Conservation (phyloP, 2,888 invertebrate genomes). For the Hypomecis punctinalis region DNA sequence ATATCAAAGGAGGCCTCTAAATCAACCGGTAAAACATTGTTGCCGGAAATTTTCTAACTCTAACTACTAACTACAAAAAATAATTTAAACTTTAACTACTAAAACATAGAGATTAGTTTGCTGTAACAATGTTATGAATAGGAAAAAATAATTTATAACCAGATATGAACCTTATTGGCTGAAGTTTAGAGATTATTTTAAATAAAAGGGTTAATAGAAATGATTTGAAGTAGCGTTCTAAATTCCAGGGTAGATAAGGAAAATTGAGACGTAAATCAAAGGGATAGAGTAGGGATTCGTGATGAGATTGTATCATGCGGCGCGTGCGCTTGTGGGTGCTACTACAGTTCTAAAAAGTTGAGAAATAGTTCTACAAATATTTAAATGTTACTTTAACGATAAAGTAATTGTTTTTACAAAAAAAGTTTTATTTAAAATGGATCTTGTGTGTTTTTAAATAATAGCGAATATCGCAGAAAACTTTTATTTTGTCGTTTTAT, state of each 20-base stretch:
- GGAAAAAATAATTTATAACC: not conserved
- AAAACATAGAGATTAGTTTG: not conserved
- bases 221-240: slow-evolving; percentile 40
- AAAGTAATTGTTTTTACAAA: no score
- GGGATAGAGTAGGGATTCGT: slow-evolving; percentile 49
- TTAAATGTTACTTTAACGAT: no score
- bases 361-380: no score
- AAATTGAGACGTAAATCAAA: slow-evolving; percentile 54
- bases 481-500: no score
- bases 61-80: slow-evolving; percentile 22
- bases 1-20: slow-evolving; percentile 17
- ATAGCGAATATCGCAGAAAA: no score
- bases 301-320: slow-evolving; percentile 46
- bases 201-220: slow-evolving; percentile 20
- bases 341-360: slow-evolving; percentile 25
- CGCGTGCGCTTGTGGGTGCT: slow-evolving; percentile 46
- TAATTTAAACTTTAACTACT: slow-evolving; percentile 6
- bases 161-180: slow-evolving; percentile 17
- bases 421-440: no score
- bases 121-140: not conserved
- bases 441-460: no score
- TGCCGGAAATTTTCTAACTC: slow-evolving; percentile 35
- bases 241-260: slow-evolving; percentile 39
- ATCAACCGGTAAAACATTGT: slow-evolving; percentile 37
- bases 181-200: not conserved